Conservation (phyloP, 2,888 invertebrate species). For the Agrenia bidenticulata region DNA sequence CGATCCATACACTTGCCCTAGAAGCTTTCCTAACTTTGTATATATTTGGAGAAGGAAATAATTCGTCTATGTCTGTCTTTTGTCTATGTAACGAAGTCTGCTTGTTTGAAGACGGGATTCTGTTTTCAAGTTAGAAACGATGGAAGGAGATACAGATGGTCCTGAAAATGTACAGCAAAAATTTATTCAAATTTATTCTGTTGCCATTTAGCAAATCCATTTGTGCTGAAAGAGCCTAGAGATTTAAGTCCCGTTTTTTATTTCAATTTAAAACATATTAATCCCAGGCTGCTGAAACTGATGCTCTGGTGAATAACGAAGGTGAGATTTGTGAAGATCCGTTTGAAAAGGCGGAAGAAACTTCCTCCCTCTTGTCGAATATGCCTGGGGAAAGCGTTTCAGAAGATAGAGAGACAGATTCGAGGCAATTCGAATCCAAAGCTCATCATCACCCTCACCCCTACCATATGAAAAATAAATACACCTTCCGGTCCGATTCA, state of each 20-base stretch:
- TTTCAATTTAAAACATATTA: too few species aligned
- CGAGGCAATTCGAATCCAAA: constrained; percentile 33
- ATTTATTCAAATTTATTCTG: too few species aligned
- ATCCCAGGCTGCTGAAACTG: constrained; percentile 11
- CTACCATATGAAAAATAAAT: constrained; percentile 52
- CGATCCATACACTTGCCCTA: too few species aligned
- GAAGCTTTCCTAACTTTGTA: too few species aligned
- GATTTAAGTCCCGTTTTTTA: too few species aligned
- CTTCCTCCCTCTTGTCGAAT: not conserved
- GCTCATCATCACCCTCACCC: constrained; percentile 38
- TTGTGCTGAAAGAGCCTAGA: too few species aligned
- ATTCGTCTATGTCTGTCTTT: too few species aligned
- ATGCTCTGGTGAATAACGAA: constrained; percentile 2
- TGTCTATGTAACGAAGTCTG: too few species aligned
- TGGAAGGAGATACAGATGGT: constrained; percentile 15
- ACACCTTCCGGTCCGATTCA: constrained; percentile 52
- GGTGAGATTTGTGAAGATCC: not conserved
- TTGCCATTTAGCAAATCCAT: too few species aligned
- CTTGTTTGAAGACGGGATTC: too few species aligned
- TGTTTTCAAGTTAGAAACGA: not conserved
- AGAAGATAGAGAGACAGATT: constrained; percentile 12
- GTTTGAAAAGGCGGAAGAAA: not conserved
- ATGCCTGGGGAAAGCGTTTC: constrained; percentile 15
- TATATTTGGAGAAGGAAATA: too few species aligned
- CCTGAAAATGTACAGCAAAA: constrained; percentile 19